Evolutionary conservation across 2,888 invertebrate genomes (phyloP), one percentile per base, ranked within the genome.

Genomic region (Chymomyza fuscimana): DNA sequence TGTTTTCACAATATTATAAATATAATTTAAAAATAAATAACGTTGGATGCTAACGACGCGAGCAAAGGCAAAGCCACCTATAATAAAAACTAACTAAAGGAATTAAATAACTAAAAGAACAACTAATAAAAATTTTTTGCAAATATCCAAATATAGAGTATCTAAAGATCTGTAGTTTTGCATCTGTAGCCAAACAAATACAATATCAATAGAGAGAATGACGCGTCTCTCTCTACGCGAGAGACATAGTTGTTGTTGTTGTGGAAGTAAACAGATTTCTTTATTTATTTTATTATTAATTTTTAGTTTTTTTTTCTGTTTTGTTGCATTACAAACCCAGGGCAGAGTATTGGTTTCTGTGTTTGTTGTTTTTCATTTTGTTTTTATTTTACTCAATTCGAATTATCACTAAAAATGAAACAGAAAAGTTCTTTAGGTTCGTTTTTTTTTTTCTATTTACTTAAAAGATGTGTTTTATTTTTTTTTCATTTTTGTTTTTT

Each of bases 221-320:
- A 60, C 29, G 56, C n/a, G n/a, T n/a, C n/a, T n/a, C n/a, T n/a
- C n/a, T n/a, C n/a, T n/a, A n/a, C n/a, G n/a, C n/a, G n/a, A n/a
- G n/a, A n/a, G n/a, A n/a, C 40, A 59, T 65, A 36, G 67, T 70
- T 65, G n/a, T 85, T 65, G n/a, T 85, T 82, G 71, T 84, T 76
- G 78, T 87, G 87, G 85, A 85, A 85, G 85, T 85, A 81, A 87
- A 85, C 86, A 85, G 87, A 85, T 87, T 85, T 87, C 78, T 82
- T 86, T 85, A 87, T 85, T 85, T 79, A 79, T 76, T 87, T 79
- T 76, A 78, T 85, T 87, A 78, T 78, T 81, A 78, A 77, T 81
- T 75, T 78, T 73, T 75, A 65, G 69, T 70, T 73, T 72, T 69
- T 54, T 56, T 73, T 70, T 63, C 51, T 72, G 15, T 52, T 59